phyloP scores from a whole-genome alignment of 2,113 vertebrate species.

The Marcusenius ussheri region DNA sequence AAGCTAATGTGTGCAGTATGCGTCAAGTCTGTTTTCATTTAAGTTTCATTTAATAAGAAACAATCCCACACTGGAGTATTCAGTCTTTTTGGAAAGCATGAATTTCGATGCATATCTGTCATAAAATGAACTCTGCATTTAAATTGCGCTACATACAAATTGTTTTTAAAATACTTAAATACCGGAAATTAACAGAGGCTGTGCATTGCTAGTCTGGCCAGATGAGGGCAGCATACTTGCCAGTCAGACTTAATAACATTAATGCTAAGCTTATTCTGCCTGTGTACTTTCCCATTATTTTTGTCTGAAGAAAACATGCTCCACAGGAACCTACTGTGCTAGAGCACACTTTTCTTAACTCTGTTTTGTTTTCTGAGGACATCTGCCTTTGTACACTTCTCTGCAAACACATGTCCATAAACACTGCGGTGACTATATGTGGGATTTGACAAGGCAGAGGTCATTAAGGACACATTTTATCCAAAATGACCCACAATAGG shows the following conservation, averaged over 20 bases:
- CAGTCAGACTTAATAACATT: not conserved
- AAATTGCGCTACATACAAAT: not conserved
- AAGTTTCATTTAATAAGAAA: not conserved
- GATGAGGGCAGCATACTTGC: not conserved
- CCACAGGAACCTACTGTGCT: not conserved
- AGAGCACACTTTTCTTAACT: not conserved
- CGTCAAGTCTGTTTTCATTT: not conserved
- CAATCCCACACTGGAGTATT: not conserved
- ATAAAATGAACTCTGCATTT: not conserved
- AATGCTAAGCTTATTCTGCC: not conserved
- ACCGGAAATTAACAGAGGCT: not conserved
- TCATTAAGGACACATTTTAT: not conserved
- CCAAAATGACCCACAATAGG: not conserved
- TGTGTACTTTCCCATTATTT: not conserved
- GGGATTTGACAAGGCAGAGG: not conserved
- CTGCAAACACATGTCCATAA: not conserved
- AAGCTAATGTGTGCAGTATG: not conserved
- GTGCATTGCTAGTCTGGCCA: not conserved
- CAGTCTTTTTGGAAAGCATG: not conserved
- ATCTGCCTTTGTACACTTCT: not conserved
- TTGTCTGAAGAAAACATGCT: not conserved
- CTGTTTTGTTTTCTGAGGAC: not conserved
- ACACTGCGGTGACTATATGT: not conserved
- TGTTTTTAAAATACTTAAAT: not conserved
- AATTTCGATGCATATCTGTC: not conserved